phyloP scores from a whole-genome alignment of 2,797 vertebrate species.

The Avahi laniger region DNA sequence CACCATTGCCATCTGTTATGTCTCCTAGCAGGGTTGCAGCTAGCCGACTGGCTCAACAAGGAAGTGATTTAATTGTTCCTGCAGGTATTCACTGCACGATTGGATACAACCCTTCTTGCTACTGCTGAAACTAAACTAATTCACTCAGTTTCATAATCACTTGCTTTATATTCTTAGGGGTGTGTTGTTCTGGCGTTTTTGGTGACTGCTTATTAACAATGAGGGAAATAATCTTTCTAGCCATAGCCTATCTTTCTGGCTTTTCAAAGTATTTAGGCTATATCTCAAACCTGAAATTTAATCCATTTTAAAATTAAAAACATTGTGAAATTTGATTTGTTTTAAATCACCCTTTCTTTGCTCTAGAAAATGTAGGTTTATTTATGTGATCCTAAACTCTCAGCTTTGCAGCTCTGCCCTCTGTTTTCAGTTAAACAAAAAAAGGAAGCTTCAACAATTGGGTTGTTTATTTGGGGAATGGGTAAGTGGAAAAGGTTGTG shows the following conservation, averaged over 20 bases:
- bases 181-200: conserved; percentile 64
- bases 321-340: not conserved
- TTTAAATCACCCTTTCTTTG: conserved; percentile 52
- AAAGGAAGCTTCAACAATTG: not conserved
- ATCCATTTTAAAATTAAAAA: conserved; percentile 48
- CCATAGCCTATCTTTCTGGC: conserved; percentile 59
- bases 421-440: conserved; percentile 1
- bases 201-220: conserved; percentile 51
- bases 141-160: conserved; percentile 61
- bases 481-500: not conserved
- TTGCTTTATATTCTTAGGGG: conserved; percentile 73
- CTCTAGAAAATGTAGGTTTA: conserved; percentile 9
- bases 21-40: conserved; percentile 93
- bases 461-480: conserved; percentile 24
- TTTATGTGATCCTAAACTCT: conserved; percentile 38
- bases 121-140: conserved; percentile 83
- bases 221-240: conserved; percentile 68
- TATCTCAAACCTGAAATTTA: conserved; percentile 37
- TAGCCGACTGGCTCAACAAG: conserved; percentile 92
- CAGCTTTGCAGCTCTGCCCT: conserved; percentile 43
- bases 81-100: conserved; percentile 87
- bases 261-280: conserved; percentile 33
- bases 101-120: conserved; percentile 75
- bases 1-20: conserved; percentile 91
- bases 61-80: conserved; percentile 92